Conservation (phyloP, 1,140 invertebrate genomes). For the Mya arenaria region DNA sequence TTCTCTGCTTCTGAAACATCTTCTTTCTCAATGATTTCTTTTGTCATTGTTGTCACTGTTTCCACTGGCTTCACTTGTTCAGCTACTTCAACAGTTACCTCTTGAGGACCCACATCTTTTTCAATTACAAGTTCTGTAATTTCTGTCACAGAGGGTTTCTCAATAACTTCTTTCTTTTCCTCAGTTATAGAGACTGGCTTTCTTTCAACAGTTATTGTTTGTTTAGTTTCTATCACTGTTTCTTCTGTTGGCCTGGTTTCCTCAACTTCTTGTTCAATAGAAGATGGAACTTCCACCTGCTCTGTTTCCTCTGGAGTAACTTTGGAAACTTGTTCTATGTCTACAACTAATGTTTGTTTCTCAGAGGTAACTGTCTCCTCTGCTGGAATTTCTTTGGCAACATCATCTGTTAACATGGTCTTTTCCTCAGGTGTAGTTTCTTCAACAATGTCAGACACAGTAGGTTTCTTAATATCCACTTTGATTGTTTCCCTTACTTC, state of each 20-base stretch:
- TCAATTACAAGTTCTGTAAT: slow-evolving; percentile 26
- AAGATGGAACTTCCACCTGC: slow-evolving; percentile 11
- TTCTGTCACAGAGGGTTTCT: neutral
- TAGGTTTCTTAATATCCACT: slow-evolving; percentile 54
- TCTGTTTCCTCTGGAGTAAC: slow-evolving; percentile 15
- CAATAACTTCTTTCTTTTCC: slow-evolving; percentile 31
- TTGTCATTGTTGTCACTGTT: neutral
- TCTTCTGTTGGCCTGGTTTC: slow-evolving; percentile 42
- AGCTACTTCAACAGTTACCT: slow-evolving; percentile 22
- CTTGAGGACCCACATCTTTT: slow-evolving; percentile 35
- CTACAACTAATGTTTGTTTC: slow-evolving; percentile 45
- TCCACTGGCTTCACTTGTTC: neutral
- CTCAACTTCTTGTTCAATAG: slow-evolving; percentile 16
- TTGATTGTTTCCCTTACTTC: slow-evolving; percentile 57
- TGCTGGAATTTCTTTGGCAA: slow-evolving; percentile 30
- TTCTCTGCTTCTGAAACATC: slow-evolving; percentile 20
- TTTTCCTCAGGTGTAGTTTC: slow-evolving; percentile 17
- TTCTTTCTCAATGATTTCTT: slow-evolving; percentile 1
- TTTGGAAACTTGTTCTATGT: slow-evolving; percentile 37
- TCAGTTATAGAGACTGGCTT: slow-evolving; percentile 34
- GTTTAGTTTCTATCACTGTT: slow-evolving; percentile 44
- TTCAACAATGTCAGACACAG: slow-evolving; percentile 48
- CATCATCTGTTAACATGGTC: slow-evolving; percentile 40
- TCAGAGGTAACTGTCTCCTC: slow-evolving; percentile 49
- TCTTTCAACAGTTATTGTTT: slow-evolving; percentile 41